These are phyloP conservation scores for Lochmaea crataegi DNA, from an alignment of 2,888 invertebrate genomes.

Conservation along the genomic window DNA sequence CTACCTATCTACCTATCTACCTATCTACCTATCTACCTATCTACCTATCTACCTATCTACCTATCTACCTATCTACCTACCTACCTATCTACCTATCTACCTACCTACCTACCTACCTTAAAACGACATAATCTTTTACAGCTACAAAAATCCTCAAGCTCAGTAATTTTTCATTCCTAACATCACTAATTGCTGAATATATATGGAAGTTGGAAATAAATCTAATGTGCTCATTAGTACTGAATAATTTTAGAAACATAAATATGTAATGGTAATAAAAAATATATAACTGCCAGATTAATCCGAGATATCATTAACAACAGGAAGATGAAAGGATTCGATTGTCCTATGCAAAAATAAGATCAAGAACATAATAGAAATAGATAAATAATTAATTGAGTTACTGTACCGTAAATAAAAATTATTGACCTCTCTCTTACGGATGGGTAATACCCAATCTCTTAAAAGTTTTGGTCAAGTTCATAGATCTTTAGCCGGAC, in stretches of 20 bases:
- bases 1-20: no score
- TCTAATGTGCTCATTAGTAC: not conserved
- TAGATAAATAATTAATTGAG: not conserved
- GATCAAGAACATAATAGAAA: not conserved
- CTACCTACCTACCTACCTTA: no score
- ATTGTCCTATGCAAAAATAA: not conserved
- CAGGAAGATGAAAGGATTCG: not conserved
- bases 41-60: no score
- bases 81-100: no score
- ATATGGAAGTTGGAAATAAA: not conserved
- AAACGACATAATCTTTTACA: no score
- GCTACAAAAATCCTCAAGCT: no score
- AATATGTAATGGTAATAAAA: not conserved
- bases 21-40: no score
- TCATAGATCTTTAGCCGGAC: not conserved
- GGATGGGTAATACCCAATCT: constrained; percentile 7
- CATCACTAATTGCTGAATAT: not conserved
- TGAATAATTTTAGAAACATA: not conserved
- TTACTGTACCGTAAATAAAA: constrained; percentile 1
- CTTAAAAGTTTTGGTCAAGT: constrained; percentile 2
- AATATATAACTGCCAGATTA: not conserved
- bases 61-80: no score
- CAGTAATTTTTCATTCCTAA: not conserved
- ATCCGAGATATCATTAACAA: not conserved
- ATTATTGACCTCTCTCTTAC: not conserved